Evolutionary conservation across 2,797 vertebrate species (phyloP).

Genomic region (Acrocephalus scirpaceus): DNA sequence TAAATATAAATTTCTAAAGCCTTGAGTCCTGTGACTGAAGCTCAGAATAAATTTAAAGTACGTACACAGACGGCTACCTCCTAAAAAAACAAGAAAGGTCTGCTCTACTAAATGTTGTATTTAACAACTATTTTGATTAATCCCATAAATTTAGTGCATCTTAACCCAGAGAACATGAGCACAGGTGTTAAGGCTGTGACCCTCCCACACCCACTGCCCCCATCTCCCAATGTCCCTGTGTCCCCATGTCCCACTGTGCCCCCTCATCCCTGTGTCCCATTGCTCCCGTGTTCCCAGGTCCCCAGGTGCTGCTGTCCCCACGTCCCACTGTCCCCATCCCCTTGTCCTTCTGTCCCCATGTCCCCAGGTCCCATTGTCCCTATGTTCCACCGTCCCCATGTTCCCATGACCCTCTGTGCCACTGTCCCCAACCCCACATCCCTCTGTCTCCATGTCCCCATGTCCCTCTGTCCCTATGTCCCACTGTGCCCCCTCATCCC

Average conservation of each 20-base stretch:
- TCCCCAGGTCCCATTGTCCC: no score
- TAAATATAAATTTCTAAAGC: not conserved
- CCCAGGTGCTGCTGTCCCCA: not conserved
- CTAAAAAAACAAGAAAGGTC: not conserved
- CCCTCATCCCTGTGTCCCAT: no score
- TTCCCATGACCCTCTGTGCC: no score
- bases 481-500: not conserved
- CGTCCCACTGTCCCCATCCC: not conserved
- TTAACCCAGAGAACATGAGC: not conserved
- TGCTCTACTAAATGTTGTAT: not conserved
- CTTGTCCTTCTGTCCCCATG: no score
- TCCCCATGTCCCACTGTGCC: not conserved
- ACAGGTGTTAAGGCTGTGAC: not conserved
- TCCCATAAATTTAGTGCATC: not conserved
- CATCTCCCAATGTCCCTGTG: accelerated
- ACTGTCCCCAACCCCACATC: no score
- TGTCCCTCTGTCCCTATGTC: not conserved
- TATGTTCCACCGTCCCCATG: not conserved
- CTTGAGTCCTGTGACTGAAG: not conserved
- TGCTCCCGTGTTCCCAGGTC: not conserved
- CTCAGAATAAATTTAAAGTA: not conserved
- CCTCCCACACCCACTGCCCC: not conserved
- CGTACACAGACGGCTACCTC: not conserved
- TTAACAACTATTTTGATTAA: not conserved
- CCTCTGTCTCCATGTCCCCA: not conserved